Base-by-base conservation (phyloP, 2,888 invertebrate species). In the Mythimna ferrago region DNA sequence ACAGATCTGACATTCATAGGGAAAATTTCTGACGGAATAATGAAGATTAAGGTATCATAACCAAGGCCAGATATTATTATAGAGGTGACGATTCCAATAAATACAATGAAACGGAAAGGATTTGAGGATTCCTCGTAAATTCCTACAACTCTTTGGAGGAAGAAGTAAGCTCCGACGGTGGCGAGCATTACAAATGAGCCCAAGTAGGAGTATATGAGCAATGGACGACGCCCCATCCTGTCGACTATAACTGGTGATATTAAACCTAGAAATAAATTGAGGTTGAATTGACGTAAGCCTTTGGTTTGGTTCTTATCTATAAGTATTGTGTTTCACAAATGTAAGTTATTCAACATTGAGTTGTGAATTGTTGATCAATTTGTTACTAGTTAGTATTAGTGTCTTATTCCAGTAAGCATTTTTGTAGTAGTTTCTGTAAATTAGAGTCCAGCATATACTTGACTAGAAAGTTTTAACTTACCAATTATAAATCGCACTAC, bases 21-120 rank as follows among this genome's bases (percentile, higher is more conserved):
- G 78, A 97, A 97, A 11, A 97, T 90, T 89, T 97, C 97, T 0
- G 96, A 96, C 19, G 97, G 93, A 80, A 97, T 95, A 69, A 96
- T 93, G 64, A 95, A 95, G 0, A 96, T 90, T 65, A 97, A 83
- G 0, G 97, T 96, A 73, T 95, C 95, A 61, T 95, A 93, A 0
- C 97, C 97, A 11, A 94, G 69, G 6, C 90, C 92, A 0, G 94
- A 92, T 21, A 94, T 88, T 0, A 93, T 82, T 51, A 89, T 92
- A 6, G 92, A 88, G 2, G 87, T 72, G n/a, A 94, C 82, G 7
- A 97, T 92, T 0, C 96, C 96, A 2, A 93, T 89, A 19, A 97
- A 94, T 0, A 93, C 90, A 1, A 97, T 67, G 87, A 91, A 87
- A 86, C 94, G 83, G 90, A 91, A 81, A 82, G 93, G 73, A 79